These are phyloP conservation scores for Ginglymostoma cirratum DNA, from an alignment of 2,113 vertebrate genomes.

Conservation along the genomic window DNA sequence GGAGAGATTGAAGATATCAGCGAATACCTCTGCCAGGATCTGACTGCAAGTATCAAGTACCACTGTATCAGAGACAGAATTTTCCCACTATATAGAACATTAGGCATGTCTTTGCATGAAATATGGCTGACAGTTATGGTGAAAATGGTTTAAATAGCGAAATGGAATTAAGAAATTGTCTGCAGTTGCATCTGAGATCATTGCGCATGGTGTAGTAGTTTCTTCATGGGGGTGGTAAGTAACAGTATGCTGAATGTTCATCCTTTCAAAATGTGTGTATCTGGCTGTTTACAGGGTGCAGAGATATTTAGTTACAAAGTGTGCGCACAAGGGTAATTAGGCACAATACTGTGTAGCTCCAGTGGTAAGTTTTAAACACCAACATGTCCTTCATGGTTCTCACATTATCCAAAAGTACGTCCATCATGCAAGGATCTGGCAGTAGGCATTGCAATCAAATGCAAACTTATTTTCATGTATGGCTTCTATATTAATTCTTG, in stretches of 20 bases:
- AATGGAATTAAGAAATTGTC: background rate
- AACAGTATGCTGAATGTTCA: background rate
- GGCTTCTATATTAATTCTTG: background rate
- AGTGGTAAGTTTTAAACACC: background rate
- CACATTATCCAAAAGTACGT: background rate
- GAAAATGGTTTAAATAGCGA: background rate
- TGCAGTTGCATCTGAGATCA: background rate
- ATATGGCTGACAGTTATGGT: no score
- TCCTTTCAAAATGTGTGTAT: background rate
- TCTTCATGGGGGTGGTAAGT: background rate
- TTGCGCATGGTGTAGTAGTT: background rate
- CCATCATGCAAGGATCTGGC: background rate
- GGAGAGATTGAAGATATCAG: no score
- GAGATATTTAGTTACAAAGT: background rate
- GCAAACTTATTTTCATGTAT: background rate
- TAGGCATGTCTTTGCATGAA: background rate
- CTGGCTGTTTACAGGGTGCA: background rate
- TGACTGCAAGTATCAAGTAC: no score
- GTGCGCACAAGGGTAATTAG: background rate
- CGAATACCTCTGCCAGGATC: no score
- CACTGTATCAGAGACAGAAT: background rate
- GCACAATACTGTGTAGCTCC: background rate
- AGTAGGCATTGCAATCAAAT: background rate
- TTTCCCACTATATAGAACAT: background rate
- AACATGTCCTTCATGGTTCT: background rate